Evolutionary conservation across 2,888 invertebrate genomes (phyloP).

Genomic region (Idaea biselata): DNA sequence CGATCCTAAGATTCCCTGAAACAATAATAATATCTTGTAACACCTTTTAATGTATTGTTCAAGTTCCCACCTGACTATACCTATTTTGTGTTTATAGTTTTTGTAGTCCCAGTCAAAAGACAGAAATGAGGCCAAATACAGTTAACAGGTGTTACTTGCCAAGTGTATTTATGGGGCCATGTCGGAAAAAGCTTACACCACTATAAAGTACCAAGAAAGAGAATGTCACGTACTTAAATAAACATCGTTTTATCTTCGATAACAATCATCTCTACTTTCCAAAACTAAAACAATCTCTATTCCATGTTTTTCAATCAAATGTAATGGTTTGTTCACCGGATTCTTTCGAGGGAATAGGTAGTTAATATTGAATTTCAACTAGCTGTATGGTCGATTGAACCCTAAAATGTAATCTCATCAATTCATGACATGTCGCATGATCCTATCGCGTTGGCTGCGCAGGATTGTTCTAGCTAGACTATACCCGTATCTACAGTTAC

Average conservation of each 20-base stretch:
- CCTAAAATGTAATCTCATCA: conserved; percentile 42
- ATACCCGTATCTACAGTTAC: conserved; percentile 65
- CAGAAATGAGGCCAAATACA: conserved; percentile 16
- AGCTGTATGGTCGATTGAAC: neutral
- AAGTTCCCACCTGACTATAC: neutral
- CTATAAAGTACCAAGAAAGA: neutral
- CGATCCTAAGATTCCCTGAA: neutral
- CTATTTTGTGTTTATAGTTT: conserved; percentile 1
- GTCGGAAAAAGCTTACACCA: conserved; percentile 5
- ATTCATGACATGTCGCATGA: conserved; percentile 70
- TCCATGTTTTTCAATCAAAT: neutral
- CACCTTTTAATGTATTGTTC: neutral
- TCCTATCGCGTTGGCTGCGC: conserved; percentile 55
- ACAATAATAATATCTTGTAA: neutral
- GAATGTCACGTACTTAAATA: neutral
- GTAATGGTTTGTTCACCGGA: neutral
- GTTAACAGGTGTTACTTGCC: conserved; percentile 20
- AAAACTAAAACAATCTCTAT: conserved; percentile 4
- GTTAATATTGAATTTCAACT: neutral
- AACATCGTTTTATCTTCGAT: neutral
- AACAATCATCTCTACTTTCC: neutral
- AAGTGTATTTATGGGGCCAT: conserved; percentile 17
- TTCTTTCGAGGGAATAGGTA: conserved; percentile 5
- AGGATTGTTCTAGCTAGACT: conserved; percentile 78
- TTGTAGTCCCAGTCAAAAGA: conserved; percentile 13